Evolutionary conservation across 2,888 invertebrate genomes (phyloP).

Genomic region (Abrostola tripartita): DNA sequence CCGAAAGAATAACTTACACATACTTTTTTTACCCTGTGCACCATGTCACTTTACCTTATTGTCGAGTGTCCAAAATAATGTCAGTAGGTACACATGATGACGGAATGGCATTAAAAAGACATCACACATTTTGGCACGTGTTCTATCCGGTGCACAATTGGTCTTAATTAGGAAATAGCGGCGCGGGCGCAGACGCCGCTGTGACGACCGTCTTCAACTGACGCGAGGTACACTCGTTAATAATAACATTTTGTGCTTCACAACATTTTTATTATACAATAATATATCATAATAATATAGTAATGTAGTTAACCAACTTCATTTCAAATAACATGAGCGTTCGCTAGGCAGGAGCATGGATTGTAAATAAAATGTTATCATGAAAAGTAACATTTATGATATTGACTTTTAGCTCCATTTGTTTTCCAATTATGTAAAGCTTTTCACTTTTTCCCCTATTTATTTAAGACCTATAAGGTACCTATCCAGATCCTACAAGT

Average conservation of each 20-base stretch:
- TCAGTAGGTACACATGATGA: conserved; percentile 66
- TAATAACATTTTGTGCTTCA: conserved; percentile 17
- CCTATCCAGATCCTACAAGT: no score
- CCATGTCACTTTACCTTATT: not conserved
- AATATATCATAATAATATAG: not conserved
- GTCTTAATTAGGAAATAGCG: conserved; percentile 87
- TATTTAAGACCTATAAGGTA: no score
- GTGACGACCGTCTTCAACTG: conserved; percentile 61
- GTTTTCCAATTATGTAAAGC: no score
- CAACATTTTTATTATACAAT: conserved; percentile 7
- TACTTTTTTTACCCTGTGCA: not conserved
- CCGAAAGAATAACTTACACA: not conserved
- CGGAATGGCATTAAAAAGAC: conserved; percentile 75
- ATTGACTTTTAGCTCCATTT: no score
- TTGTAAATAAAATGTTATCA: no score
- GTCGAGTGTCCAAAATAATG: conserved; percentile 58
- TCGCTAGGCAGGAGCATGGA: not conserved
- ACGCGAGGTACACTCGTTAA: conserved; percentile 38
- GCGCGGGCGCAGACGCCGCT: conserved; percentile 71
- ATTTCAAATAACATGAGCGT: not conserved
- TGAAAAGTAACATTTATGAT: no score
- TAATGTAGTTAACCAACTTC: not conserved
- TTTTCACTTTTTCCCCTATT: no score
- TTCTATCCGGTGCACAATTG: conserved; percentile 86
- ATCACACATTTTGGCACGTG: conserved; percentile 86